Evolutionary conservation across 2,888 invertebrate species (phyloP), one percentile per base, ranked within the genome.

Genomic region (Masnerella sp.): DNA sequence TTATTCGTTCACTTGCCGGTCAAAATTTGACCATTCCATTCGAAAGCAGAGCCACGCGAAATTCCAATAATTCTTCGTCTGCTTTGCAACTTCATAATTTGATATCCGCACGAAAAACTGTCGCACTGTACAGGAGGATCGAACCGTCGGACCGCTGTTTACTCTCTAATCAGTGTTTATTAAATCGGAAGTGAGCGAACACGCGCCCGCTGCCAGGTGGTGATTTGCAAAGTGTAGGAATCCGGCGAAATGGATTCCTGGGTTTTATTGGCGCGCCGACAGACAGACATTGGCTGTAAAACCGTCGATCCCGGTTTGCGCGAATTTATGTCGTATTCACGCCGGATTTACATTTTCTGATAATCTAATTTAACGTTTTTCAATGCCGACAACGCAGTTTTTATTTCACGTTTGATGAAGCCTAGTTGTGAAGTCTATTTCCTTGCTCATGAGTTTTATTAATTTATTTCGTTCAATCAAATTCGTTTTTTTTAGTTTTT

Each of bases 81-180:
- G n/a, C n/a, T n/a, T n/a, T n/a, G n/a, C n/a, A n/a, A n/a, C n/a
- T n/a, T n/a, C n/a, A n/a, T n/a, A n/a, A n/a, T n/a, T n/a, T n/a
- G n/a, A 52, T 38, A 52, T 36, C 25, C 11, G 20, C 14, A 25
- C 18, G 38, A 22, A 52, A 49, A 40, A 3, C 18, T 40, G 17
- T 40, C 36, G 17, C 18, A 18, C 17, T 18, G 45, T 17, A 9
- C 25, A 36, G 43, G 1, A 4, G 4, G 8, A 4, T 45, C 20
- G 25, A 14, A 28, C 12, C 18, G 9, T 14, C 58, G 51, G 14
- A 12, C 15, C 32, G 12, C 17, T 71, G 67, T 68, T 73, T 71
- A 67, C 36, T 38, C 78, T 77, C 78, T 77, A 77, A 83, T 82
- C 80, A 79, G 79, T 80, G 77, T 81, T 82, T 80, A 81, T 83